These are phyloP conservation scores for Temnopleurus reevesii DNA, from an alignment of 53 echinoderm and acorn worm species.

Conservation along the genomic window DNA sequence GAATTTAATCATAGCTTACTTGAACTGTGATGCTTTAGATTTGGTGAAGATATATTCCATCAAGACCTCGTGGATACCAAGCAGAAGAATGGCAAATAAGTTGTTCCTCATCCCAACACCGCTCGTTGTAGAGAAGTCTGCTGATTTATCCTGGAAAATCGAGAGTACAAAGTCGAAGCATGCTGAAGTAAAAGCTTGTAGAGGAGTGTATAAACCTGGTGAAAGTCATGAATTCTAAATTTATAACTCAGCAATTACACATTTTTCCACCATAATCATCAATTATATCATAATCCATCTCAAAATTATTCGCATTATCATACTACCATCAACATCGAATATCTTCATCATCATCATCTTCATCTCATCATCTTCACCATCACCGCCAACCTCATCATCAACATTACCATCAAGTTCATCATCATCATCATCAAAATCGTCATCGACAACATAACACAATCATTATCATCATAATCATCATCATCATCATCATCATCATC, in stretches of 20 bases:
- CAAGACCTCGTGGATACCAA: conserved; percentile 79
- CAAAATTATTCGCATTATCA: not conserved
- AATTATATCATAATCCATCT: too few relatives aligned
- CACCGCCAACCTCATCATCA: not conserved
- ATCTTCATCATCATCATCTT: not conserved
- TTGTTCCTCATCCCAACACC: conserved; percentile 86
- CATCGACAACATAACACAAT: too few relatives aligned
- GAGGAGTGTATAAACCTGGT: too few relatives aligned
- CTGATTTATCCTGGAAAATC: conserved; percentile 81
- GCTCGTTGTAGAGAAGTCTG: conserved; percentile 77
- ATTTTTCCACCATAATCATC: too few relatives aligned
- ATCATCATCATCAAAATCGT: too few relatives aligned
- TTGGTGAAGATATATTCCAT: conserved; percentile 79
- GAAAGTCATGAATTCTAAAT: too few relatives aligned
- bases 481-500: too few relatives aligned
- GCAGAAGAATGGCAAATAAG: conserved; percentile 73
- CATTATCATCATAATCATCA: too few relatives aligned
- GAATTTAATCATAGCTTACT: conserved; percentile 64
- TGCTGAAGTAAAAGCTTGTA: too few relatives aligned
- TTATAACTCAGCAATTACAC: too few relatives aligned
- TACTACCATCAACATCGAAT: not conserved
- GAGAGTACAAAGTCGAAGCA: too few relatives aligned
- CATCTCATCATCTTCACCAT: not conserved
- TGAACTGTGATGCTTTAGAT: conserved; percentile 63
- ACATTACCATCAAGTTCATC: too few relatives aligned